Conservation (phyloP, 2,113 vertebrate genomes). For the Dasypus novemcinctus region DNA sequence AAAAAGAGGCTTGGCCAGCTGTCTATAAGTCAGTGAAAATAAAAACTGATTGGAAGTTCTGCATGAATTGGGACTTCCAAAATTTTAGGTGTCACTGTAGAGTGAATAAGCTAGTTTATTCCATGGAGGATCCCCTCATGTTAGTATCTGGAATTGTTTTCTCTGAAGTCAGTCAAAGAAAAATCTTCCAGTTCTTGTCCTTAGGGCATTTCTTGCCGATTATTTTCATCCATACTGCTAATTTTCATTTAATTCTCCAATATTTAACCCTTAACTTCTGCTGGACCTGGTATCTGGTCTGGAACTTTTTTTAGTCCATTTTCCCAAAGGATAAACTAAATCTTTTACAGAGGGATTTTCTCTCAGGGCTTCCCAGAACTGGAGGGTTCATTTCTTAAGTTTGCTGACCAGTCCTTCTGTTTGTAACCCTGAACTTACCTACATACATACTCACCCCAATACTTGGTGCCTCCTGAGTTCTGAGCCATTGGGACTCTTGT, state of each 20-base stretch:
- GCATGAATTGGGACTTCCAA: not conserved
- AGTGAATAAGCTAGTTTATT: not conserved
- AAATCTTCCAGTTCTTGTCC: not conserved
- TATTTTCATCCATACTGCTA: not conserved
- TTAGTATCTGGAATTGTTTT: not conserved
- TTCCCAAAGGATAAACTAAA: constrained; percentile 1
- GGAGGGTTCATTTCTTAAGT: not conserved
- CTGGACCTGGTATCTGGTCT: not conserved
- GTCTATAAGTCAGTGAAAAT: not conserved
- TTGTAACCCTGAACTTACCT: not conserved
- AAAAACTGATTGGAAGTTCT: not conserved
- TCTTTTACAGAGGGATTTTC: not conserved
- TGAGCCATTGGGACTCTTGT: not conserved
- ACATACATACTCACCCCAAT: not conserved
- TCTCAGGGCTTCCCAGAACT: not conserved
- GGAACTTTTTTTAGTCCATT: not conserved
- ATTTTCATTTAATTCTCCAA: constrained; percentile 6
- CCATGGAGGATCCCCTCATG: not conserved
- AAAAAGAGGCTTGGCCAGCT: not conserved
- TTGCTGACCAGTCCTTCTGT: not conserved
- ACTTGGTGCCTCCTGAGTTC: not conserved
- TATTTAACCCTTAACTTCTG: constrained; percentile 35
- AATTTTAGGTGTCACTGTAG: not conserved
- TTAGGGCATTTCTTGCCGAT: not conserved
- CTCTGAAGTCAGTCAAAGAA: not conserved